phyloP scores from a whole-genome alignment of 2,888 invertebrate genomes.

The Fabriciana adippe region DNA sequence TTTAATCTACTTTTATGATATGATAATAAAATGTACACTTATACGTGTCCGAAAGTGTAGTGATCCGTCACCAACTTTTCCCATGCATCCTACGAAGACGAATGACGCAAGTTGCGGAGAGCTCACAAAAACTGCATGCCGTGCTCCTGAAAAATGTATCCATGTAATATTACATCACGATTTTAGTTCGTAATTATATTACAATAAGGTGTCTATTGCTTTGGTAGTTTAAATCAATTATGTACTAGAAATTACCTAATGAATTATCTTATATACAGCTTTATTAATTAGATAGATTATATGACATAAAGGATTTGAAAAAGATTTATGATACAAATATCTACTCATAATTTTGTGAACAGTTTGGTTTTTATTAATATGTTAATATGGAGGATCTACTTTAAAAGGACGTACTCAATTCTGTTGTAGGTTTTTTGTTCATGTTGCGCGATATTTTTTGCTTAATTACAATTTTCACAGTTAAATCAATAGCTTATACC shows the following conservation, averaged over 20 bases:
- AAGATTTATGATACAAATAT: no score
- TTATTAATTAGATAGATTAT: no score
- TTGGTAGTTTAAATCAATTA: background rate
- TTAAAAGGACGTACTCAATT: no score
- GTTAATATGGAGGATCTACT: no score
- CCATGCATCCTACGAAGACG: conserved; percentile 75
- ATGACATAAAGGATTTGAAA: no score
- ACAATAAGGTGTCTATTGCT: conserved; percentile 5
- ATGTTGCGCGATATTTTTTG: no score
- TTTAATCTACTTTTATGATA: background rate
- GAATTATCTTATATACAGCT: background rate
- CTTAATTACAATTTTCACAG: no score
- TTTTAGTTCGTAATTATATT: background rate
- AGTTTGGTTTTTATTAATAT: no score
- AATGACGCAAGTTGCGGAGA: conserved; percentile 68
- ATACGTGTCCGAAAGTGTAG: conserved; percentile 51
- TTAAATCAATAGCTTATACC: no score
- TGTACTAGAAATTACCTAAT: background rate
- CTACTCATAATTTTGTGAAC: no score
- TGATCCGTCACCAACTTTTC: conserved; percentile 73
- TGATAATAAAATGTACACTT: conserved; percentile 4
- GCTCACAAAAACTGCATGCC: conserved; percentile 61
- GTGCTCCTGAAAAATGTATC: conserved; percentile 42
- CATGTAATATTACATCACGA: conserved; percentile 11
- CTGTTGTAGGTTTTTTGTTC: no score